Conservation (phyloP, 2,888 invertebrate species). For the Acronicta leporina region DNA sequence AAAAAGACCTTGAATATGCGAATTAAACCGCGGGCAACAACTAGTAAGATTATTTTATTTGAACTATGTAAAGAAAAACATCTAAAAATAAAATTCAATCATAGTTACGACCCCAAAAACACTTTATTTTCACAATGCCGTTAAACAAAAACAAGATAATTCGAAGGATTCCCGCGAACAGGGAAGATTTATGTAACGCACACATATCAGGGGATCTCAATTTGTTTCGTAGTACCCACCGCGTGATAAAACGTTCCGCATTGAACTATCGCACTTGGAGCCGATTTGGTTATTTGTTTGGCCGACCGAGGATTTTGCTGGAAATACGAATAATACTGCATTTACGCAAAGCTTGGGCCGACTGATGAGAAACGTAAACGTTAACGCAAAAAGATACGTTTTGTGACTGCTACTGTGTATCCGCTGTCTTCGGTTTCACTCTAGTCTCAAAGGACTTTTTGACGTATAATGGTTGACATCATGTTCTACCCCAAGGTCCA, state of each 20-base stretch:
- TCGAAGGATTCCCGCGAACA: constrained; percentile 54
- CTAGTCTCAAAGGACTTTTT: too few relatives aligned
- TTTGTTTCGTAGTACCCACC: constrained; percentile 56
- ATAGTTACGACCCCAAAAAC: constrained; percentile 16
- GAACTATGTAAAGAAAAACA: too few relatives aligned
- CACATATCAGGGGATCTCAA: constrained; percentile 67
- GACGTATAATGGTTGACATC: too few relatives aligned
- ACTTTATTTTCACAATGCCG: constrained; percentile 47
- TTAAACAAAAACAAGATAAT: constrained; percentile 62
- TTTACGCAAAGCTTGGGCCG: constrained; percentile 7
- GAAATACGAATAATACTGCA: constrained; percentile 31
- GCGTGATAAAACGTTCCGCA: constrained; percentile 54
- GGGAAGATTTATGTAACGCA: constrained; percentile 66
- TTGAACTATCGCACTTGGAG: constrained; percentile 56
- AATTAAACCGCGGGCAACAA: too few relatives aligned
- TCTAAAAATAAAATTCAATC: not conserved
- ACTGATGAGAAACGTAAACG: too few relatives aligned
- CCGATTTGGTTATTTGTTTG: constrained; percentile 59
- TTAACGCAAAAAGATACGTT: too few relatives aligned
- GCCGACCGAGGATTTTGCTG: constrained; percentile 35
- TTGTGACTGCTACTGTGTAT: too few relatives aligned
- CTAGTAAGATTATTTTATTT: too few relatives aligned
- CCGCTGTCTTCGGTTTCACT: too few relatives aligned
- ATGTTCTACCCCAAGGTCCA: too few relatives aligned
- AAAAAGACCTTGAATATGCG: too few relatives aligned